These are phyloP conservation scores for Aproaerema taeniolella DNA, from an alignment of 2,888 invertebrate species.

Conservation along the genomic window DNA sequence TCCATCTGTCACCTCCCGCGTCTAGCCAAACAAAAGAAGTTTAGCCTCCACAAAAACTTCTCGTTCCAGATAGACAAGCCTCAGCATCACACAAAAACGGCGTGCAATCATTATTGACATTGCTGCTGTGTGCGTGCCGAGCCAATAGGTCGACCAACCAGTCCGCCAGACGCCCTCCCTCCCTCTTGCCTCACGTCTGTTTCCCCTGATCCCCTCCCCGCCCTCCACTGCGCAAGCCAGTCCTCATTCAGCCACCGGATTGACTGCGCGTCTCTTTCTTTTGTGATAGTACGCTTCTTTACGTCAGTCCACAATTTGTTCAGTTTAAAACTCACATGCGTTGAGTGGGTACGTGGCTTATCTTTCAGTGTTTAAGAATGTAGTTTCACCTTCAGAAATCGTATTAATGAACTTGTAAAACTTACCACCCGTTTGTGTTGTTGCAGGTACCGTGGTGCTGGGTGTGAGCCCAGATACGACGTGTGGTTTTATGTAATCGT, in stretches of 20 bases:
- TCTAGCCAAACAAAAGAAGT: slow-evolving; percentile 14
- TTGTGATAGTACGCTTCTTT: slow-evolving; percentile 40
- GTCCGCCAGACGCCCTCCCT: slow-evolving; percentile 71
- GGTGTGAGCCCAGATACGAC: slow-evolving; percentile 73
- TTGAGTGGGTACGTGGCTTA: slow-evolving; percentile 53
- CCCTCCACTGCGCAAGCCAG: slow-evolving; percentile 56
- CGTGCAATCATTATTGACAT: slow-evolving; percentile 56
- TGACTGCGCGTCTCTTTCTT: slow-evolving; percentile 33
- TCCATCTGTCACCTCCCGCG: slow-evolving; percentile 9
- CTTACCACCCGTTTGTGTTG: slow-evolving; percentile 71
- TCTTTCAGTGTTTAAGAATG: slow-evolving; percentile 25
- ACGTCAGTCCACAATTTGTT: slow-evolving; percentile 68
- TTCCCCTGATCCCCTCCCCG: slow-evolving; percentile 42
- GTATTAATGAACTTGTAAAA: slow-evolving; percentile 36
- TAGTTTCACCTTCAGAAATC: slow-evolving; percentile 26
- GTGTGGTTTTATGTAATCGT: slow-evolving; percentile 73
- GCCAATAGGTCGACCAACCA: slow-evolving; percentile 75
- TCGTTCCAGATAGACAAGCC: slow-evolving; percentile 23
- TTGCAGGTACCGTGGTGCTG: slow-evolving; percentile 74
- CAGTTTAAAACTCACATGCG: slow-evolving; percentile 44
- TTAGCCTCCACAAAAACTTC: slow-evolving; percentile 22
- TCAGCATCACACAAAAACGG: slow-evolving; percentile 48
- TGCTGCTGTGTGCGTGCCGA: slow-evolving; percentile 54
- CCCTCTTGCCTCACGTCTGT: slow-evolving; percentile 62
- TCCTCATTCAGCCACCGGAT: slow-evolving; percentile 50